phyloP scores from a whole-genome alignment of 2,888 invertebrate species.

The Lasioglossum lativentre region DNA sequence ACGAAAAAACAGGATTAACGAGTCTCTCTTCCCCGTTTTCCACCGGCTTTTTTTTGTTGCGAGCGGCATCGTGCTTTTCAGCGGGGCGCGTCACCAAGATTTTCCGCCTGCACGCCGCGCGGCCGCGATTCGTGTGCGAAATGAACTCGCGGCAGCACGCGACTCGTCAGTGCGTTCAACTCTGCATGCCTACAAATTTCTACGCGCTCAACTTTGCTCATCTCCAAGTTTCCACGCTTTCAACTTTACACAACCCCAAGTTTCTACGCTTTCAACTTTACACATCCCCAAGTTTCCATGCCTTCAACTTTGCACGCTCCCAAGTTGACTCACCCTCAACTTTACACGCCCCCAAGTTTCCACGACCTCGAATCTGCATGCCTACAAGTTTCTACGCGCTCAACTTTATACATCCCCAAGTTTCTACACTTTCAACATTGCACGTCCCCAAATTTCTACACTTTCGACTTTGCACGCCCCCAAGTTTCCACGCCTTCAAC shows the following conservation, averaged over 20 bases:
- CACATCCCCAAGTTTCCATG: too few relatives aligned
- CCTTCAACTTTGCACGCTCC: not conserved
- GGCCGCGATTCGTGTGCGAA: not conserved
- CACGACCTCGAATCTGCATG: not conserved
- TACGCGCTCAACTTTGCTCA: not conserved
- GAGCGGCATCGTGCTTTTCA: not conserved
- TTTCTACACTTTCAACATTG: not conserved
- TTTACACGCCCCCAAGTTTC: not conserved
- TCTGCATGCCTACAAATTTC: not conserved
- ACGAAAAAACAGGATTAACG: constrained; percentile 66
- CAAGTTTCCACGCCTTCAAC: too few relatives aligned
- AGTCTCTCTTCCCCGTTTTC: constrained; percentile 38
- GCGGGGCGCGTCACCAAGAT: constrained; percentile 12
- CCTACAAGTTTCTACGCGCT: not conserved
- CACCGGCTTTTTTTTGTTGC: not conserved
- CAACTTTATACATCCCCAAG: not conserved
- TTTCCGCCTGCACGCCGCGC: constrained; percentile 26
- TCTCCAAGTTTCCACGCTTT: not conserved
- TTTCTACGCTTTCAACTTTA: too few relatives aligned
- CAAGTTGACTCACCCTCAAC: not conserved
- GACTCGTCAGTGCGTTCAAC: not conserved
- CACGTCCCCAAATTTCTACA: too few relatives aligned
- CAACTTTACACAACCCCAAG: too few relatives aligned
- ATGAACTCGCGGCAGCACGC: not conserved
- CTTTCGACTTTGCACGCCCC: too few relatives aligned